Evolutionary conservation across 2,888 invertebrate genomes (phyloP).

Genomic region (Dioctria rufipes): DNA sequence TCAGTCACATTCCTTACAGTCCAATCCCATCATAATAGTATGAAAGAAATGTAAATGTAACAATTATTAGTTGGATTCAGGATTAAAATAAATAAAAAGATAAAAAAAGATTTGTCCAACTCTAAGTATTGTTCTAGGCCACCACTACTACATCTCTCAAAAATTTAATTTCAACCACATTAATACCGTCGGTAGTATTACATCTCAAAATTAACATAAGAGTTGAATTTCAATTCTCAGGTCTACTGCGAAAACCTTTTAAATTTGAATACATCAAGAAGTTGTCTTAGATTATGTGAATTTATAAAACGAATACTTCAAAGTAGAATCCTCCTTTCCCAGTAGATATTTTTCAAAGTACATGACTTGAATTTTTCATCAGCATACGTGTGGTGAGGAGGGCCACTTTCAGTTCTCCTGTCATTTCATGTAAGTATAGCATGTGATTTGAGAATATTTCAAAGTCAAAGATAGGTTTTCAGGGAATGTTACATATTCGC

Average conservation of each 20-base stretch:
- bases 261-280: conserved; percentile 22
- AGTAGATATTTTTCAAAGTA: conserved; percentile 45
- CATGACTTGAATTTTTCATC: conserved; percentile 48
- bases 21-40: too few relatives aligned
- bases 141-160: too few relatives aligned
- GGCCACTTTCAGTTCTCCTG: conserved; percentile 18
- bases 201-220: neutral
- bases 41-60: too few relatives aligned
- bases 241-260: neutral
- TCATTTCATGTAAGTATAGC: conserved; percentile 10
- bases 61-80: too few relatives aligned
- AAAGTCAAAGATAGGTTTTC: conserved; percentile 41
- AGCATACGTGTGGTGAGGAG: conserved; percentile 3
- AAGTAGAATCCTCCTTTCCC: conserved; percentile 10
- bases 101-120: too few relatives aligned
- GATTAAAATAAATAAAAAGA: too few relatives aligned
- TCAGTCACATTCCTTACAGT: too few relatives aligned
- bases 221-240: neutral
- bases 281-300: conserved; percentile 31
- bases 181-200: too few relatives aligned
- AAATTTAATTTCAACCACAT: too few relatives aligned
- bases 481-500: conserved; percentile 17
- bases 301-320: conserved; percentile 22
- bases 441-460: conserved; percentile 40
- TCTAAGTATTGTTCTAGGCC: too few relatives aligned